Evolutionary conservation across 2,888 invertebrate species (phyloP).

Genomic region (Entomobrya proxima): DNA sequence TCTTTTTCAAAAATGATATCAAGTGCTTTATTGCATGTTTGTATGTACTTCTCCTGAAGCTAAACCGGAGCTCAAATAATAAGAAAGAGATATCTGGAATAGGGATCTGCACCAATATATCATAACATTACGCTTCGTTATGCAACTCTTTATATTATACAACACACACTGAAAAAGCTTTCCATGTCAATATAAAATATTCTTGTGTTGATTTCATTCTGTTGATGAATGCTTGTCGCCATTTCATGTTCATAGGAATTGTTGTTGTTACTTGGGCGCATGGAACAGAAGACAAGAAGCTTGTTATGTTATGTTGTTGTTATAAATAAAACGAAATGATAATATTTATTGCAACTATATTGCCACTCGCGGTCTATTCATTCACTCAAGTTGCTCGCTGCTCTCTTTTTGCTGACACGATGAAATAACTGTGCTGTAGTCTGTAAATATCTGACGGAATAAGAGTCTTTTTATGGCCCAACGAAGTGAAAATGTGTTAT

Average conservation of each 20-base stretch:
- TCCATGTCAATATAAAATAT: background rate
- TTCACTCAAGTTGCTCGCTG: background rate
- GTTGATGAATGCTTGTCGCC: slow-evolving; percentile 28
- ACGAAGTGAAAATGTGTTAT: slow-evolving; percentile 50
- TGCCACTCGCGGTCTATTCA: background rate
- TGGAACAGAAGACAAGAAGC: background rate
- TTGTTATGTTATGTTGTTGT: slow-evolving; percentile 14
- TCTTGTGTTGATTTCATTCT: too few relatives aligned
- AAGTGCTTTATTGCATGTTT: background rate
- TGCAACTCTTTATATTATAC: too few relatives aligned
- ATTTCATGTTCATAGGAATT: slow-evolving; percentile 3
- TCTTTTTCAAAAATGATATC: background rate
- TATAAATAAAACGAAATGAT: slow-evolving; percentile 48
- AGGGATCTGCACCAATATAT: background rate
- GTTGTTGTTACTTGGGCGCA: background rate
- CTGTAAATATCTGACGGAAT: background rate
- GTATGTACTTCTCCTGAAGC: background rate
- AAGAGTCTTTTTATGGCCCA: slow-evolving; percentile 34
- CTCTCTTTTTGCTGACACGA: background rate
- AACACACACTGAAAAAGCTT: background rate
- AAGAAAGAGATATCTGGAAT: background rate
- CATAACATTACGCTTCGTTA: background rate
- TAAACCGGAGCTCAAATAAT: background rate
- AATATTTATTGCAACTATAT: slow-evolving; percentile 47
- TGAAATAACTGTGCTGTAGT: background rate